phyloP scores from a whole-genome alignment of 2,888 invertebrate species.

The Philopedon plagiatum region DNA sequence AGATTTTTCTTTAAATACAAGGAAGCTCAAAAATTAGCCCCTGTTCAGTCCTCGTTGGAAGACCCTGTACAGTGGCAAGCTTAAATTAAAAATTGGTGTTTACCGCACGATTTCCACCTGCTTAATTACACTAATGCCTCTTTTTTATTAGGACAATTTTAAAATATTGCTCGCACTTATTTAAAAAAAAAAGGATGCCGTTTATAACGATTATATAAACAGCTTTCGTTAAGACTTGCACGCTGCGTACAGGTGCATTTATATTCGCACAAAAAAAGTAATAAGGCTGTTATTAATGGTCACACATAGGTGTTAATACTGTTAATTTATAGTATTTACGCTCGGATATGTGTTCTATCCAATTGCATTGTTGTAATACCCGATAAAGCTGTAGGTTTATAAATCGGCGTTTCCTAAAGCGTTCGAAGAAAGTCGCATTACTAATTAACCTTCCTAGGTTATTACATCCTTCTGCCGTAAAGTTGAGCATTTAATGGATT shows the following conservation, averaged over 20 bases:
- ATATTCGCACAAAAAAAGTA: constrained; percentile 24
- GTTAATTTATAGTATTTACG: constrained; percentile 41
- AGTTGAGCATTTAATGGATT: constrained; percentile 10
- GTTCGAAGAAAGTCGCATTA: background rate
- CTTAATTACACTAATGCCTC: constrained; percentile 4
- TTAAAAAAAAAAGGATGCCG: constrained; percentile 25
- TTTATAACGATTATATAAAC: constrained; percentile 49
- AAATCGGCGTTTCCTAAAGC: constrained; percentile 25
- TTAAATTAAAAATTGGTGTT: constrained; percentile 7
- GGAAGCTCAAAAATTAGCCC: too few species aligned
- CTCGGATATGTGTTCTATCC: constrained; percentile 38
- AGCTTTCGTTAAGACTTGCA: constrained; percentile 42
- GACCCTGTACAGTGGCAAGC: constrained; percentile 14
- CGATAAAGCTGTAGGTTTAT: constrained; percentile 40
- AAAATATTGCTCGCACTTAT: constrained; percentile 10
- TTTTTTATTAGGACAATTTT: constrained; percentile 29
- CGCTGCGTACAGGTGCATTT: constrained; percentile 47
- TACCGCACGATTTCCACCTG: background rate
- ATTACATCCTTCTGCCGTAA: constrained; percentile 26
- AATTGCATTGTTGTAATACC: constrained; percentile 38
- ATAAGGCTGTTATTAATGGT: constrained; percentile 42
- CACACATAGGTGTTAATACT: constrained; percentile 25
- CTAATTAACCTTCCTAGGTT: constrained; percentile 43
- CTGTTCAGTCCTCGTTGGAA: too few species aligned
- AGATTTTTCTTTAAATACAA: too few species aligned